Base-by-base conservation (phyloP, 2,888 invertebrate genomes). In the Melikaiella ostensackeni region DNA sequence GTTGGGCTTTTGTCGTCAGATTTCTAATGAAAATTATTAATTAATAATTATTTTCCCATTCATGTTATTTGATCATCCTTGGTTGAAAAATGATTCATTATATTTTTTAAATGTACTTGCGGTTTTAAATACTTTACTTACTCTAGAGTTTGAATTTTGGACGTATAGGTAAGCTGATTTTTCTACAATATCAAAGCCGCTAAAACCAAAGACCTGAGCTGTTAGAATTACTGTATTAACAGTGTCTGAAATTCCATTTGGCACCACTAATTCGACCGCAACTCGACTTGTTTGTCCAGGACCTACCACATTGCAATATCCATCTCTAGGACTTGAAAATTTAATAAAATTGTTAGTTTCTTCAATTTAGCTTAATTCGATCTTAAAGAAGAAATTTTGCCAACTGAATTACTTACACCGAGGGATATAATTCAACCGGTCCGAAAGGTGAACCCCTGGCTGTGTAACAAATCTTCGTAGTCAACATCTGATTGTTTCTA, bases 401-500 rank as follows among this genome's bases (percentile, higher is more conserved):
- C 11, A 30, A n/a, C 27, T 50, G 1, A 30, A 50, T n/a, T 30
- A 50, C 50, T 33, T 70, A 70, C 70, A 33, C 50, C 13, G 50
- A 50, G 13, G 95, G 95, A 46, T 89, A 92, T 79, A 96, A 92
- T 3, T 92, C 92, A 35, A 93, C 91, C 30, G 96, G 85, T 82
- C 76, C 82, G n/a, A 89, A 94, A 93, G 21, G 93, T 91, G 77
- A 93, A 92, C 85, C 95, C 93, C 75, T 95, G 94, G 13, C 92
- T 92, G 93, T 86, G 95, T 96, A 76, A 91, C 91, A 84, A 94
- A 94, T 79, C 92, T 92, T 27, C 93, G 93, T 0, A 92, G 88
- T 80, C 92, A 93, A 13, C 93, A 93, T n/a, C 93, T 93, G 89
- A 59, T 94, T 94, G 90, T 96, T 96, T 0, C 94, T 95, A 0